Evolutionary conservation across 2,888 invertebrate species (phyloP).

Genomic region (Cremastinae sp.): DNA sequence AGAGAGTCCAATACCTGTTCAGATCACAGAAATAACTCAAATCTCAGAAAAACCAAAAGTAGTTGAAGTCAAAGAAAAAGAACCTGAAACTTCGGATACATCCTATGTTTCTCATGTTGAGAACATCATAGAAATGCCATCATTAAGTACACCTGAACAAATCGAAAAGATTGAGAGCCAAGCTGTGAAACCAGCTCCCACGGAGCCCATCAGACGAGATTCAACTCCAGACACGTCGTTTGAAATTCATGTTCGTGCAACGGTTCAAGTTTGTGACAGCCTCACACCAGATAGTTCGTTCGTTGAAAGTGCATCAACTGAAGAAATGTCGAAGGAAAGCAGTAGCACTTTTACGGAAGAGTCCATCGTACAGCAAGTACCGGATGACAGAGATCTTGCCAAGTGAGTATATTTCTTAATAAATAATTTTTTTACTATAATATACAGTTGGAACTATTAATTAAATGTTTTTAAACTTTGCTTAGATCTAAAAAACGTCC

Average conservation of each 20-base stretch:
- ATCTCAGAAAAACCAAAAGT: constrained; percentile 60
- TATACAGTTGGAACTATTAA: too few species aligned
- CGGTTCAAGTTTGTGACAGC: constrained; percentile 72
- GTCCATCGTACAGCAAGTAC: constrained; percentile 4
- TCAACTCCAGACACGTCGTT: constrained; percentile 70
- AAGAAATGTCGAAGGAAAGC: constrained; percentile 60
- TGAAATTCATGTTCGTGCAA: constrained; percentile 75
- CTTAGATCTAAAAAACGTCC: constrained; percentile 47
- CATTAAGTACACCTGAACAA: constrained; percentile 8
- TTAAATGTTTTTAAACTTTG: background rate
- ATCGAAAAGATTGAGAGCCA: constrained; percentile 4
- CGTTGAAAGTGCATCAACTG: constrained; percentile 54
- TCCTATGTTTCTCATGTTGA: too few species aligned
- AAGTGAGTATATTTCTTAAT: constrained; percentile 25
- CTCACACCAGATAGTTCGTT: constrained; percentile 66
- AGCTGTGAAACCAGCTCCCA: constrained; percentile 10
- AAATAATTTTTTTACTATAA: too few species aligned
- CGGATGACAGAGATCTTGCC: constrained; percentile 30
- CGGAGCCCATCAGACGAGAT: constrained; percentile 62
- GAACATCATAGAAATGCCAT: background rate
- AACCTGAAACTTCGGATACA: constrained; percentile 22
- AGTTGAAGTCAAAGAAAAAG: constrained; percentile 27
- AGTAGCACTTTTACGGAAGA: constrained; percentile 65
- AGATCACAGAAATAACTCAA: constrained; percentile 22
- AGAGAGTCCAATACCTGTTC: too few species aligned